phyloP scores from a whole-genome alignment of 2,797 vertebrate species.

The Dallia pectoralis region DNA sequence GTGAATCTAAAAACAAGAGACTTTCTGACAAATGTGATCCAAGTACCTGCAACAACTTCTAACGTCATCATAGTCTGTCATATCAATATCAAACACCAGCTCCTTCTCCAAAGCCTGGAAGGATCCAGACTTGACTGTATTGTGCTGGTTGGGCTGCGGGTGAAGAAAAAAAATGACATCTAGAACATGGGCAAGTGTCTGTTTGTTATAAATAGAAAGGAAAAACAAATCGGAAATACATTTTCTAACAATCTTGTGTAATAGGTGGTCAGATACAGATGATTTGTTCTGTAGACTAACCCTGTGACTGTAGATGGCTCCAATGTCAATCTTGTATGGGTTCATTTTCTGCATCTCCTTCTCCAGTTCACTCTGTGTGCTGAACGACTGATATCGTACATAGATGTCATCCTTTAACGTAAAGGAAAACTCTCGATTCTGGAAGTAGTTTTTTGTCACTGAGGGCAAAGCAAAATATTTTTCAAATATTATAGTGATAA shows the following conservation, averaged over 20 bases:
- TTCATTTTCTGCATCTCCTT: constrained; percentile 93
- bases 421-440: constrained; percentile 91
- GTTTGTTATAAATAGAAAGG: not conserved
- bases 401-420: constrained; percentile 95
- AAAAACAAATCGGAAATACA: not conserved
- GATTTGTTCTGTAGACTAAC: constrained; percentile 54
- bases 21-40: not conserved
- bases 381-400: constrained; percentile 93
- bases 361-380: constrained; percentile 86
- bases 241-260: not conserved
- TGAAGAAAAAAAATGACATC: not conserved
- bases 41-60: constrained; percentile 90
- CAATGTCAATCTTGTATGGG: constrained; percentile 95
- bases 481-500: no score
- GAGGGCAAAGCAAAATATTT: not conserved
- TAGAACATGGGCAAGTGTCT: not conserved
- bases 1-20: not conserved
- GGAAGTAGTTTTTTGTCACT: constrained; percentile 92
- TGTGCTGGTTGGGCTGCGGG: constrained; percentile 89
- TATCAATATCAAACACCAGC: constrained; percentile 96
- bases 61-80: constrained; percentile 97
- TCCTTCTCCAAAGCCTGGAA: constrained; percentile 97
- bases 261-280: not conserved
- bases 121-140: constrained; percentile 88
- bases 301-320: constrained; percentile 91